Conservation (phyloP, 2,113 vertebrate genomes). For the Caloenas nicobarica region DNA sequence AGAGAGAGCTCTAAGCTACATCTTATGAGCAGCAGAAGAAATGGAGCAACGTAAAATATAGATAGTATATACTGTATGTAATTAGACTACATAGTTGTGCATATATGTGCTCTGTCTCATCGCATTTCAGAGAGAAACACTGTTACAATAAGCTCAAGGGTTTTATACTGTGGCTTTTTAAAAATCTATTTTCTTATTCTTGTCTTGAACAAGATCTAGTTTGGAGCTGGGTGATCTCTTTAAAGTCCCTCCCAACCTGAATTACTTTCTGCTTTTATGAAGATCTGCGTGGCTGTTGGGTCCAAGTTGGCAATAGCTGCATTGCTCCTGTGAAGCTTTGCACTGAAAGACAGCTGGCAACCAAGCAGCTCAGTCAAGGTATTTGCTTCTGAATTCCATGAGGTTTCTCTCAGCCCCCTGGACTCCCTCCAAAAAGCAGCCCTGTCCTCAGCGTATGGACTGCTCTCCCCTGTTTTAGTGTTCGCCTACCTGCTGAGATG, state of each 20-base stretch:
- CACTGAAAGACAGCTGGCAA: not conserved
- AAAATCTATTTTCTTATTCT: not conserved
- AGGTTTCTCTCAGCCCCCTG: not conserved
- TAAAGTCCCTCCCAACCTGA: not conserved
- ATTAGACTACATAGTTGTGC: not conserved
- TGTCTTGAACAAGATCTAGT: not conserved
- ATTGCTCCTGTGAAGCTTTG: not conserved
- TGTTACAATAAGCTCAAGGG: not conserved
- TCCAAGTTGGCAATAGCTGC: not conserved
- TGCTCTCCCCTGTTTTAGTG: not conserved
- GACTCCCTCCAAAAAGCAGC: not conserved
- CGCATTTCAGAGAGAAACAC: not conserved
- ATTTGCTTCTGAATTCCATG: not conserved
- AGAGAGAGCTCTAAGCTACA: not conserved
- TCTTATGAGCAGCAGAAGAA: not conserved
- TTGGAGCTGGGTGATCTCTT: not conserved
- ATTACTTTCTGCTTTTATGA: rapidly evolving
- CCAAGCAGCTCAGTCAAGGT: not conserved
- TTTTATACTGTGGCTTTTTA: not conserved
- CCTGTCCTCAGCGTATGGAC: not conserved
- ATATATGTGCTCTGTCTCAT: rapidly evolving
- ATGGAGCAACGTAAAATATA: not conserved
- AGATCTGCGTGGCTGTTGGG: rapidly evolving
- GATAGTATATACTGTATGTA: not conserved
- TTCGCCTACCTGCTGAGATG: not conserved